A percentile compares a stretch with the other conserved stretches of the same genome.
These are phyloP conservation scores for Chiroxiphia lanceolata DNA, from an alignment of 2,797 vertebrate genomes.

Conservation along the genomic window DNA sequence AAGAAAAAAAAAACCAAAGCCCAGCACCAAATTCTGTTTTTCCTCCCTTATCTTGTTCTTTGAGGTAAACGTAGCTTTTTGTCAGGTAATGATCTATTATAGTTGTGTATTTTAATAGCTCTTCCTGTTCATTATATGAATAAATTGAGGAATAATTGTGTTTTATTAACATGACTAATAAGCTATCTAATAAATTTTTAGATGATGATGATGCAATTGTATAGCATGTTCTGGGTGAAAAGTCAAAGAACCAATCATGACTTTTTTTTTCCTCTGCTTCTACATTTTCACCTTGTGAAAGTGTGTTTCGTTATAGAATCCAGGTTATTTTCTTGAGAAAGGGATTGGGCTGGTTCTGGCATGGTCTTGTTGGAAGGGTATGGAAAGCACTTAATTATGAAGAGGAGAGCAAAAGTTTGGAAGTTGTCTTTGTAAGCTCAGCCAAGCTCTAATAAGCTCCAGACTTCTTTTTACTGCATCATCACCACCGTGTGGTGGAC, in stretches of 20 bases:
- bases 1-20: rapidly evolving
- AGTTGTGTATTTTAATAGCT: not conserved
- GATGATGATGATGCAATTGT: not conserved
- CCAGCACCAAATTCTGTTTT: not conserved
- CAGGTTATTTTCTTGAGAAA: not conserved
- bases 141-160: not conserved
- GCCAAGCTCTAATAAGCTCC: not conserved
- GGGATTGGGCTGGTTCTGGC: not conserved
- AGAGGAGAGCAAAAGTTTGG: not conserved
- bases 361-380: not conserved
- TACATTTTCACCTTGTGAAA: not conserved
- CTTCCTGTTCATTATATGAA: not conserved
- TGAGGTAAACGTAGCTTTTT: not conserved
- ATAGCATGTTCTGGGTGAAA: not conserved
- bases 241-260: not conserved
- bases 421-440: not conserved
- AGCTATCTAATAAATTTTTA: not conserved
- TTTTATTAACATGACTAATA: not conserved
- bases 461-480: not conserved
- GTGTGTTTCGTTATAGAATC: not conserved
- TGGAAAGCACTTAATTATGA: not conserved
- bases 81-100: not conserved
- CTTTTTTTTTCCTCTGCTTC: not conserved
- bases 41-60: not conserved
- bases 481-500: not conserved